Evolutionary conservation across 2,797 vertebrate species (phyloP), one percentile per base, ranked within the genome.

Genomic region (Perodicticus potto): DNA sequence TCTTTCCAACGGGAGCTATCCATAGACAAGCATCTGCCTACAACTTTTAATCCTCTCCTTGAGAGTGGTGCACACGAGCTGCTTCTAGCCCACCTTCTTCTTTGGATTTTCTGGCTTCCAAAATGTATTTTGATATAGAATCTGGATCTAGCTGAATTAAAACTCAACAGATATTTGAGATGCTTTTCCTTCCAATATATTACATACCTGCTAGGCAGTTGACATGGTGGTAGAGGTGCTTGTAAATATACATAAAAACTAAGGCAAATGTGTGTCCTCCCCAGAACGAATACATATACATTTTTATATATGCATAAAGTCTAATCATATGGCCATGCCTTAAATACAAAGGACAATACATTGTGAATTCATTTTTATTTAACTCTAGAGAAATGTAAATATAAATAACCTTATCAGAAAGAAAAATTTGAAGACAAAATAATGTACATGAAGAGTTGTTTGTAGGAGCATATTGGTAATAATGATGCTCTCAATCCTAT

Each of bases 361-460:
- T 59, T 87, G 1, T 90, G 69, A 93, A 85, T 80, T 19, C 32
- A 55, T 59, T 94, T 92, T 94, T 81, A 94, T 80, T 88, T 91
- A 76, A 91, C 40, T 88, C 63, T 77, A 63, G 74, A 96, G 81
- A 93, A 92, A 86, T 63, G 78, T 37, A 90, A 94, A 96, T 80
- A 78, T 40, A 82, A 96, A 77, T 86, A 95, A 95, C 59, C 55
- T 91, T 61, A 91, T 19, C 45, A 89, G 80, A 88, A 93, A 37
- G 32, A 92, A 61, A 67, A 95, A 93, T 76, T 29, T 69, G 53
- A 88, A 95, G 95, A 61, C 32, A 83, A 85, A 93, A 67, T 32
- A 23, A 1, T 72, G 25, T n/a, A n/a, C 20, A 67, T 65, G 69
- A 96, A 92, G 69, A 86, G 82, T 93, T 90, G 37, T 90, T 92